Evolutionary conservation across 2,888 invertebrate genomes (phyloP).

Genomic region (Phyllotreta cruciferae): DNA sequence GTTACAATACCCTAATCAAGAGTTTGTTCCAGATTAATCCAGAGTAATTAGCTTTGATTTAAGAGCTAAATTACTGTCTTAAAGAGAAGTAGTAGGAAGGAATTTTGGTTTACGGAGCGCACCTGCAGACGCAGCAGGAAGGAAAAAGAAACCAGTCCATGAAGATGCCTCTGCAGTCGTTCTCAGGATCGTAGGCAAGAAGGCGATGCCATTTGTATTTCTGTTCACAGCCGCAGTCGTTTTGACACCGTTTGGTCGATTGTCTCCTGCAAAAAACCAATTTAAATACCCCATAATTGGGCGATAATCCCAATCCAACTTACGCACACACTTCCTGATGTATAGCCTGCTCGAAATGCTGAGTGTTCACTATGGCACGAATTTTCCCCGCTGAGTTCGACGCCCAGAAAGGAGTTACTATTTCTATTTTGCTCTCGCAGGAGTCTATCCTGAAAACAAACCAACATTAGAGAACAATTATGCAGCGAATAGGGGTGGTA

Average conservation of each 20-base stretch:
- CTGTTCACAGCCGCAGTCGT: constrained; percentile 89
- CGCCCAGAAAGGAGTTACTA: constrained; percentile 94
- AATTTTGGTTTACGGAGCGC: constrained; percentile 52
- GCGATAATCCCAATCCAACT: constrained; percentile 55
- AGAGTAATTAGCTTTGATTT: no score
- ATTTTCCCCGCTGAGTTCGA: constrained; percentile 91
- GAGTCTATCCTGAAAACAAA: constrained; percentile 73
- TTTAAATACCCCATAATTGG: no score
- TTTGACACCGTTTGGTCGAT: constrained; percentile 80
- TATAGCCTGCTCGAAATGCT: constrained; percentile 93
- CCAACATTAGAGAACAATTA: background rate
- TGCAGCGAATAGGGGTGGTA: constrained; percentile 4
- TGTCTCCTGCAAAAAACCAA: constrained; percentile 69
- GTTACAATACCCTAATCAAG: no score
- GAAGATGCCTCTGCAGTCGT: constrained; percentile 92
- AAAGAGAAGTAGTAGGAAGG: background rate
- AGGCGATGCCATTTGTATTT: constrained; percentile 88
- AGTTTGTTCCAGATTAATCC: no score
- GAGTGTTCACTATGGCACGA: constrained; percentile 90
- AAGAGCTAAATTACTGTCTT: background rate
- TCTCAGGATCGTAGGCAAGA: constrained; percentile 89
- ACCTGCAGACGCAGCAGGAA: constrained; percentile 88
- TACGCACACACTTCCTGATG: constrained; percentile 95
- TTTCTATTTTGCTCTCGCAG: constrained; percentile 91
- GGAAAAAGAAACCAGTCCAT: constrained; percentile 96